These are phyloP conservation scores for Novumbra hubbsi DNA, from an alignment of 2,797 vertebrate genomes.

Conservation along the genomic window DNA sequence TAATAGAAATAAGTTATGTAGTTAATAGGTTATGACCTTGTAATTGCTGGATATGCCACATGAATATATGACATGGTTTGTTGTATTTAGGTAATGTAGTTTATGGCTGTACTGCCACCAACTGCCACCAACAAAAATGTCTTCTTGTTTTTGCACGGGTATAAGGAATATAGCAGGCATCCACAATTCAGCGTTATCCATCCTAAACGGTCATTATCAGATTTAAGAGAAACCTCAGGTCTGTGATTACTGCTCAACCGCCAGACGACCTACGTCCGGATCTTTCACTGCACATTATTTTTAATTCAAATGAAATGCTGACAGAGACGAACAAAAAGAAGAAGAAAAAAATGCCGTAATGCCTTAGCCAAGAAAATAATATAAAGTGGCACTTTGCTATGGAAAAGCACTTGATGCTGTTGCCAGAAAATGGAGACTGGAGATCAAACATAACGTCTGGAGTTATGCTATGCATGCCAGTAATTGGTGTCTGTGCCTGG, in stretches of 20 bases:
- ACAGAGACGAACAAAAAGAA: slow-evolving; percentile 49
- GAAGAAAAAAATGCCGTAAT: slow-evolving; percentile 17
- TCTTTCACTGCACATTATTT: slow-evolving; percentile 63
- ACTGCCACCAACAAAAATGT: slow-evolving; percentile 52
- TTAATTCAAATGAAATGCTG: slow-evolving; percentile 65
- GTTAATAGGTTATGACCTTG: slow-evolving; percentile 47
- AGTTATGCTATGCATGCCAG: slow-evolving; percentile 59
- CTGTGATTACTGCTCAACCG: slow-evolving; percentile 64
- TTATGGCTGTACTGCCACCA: slow-evolving; percentile 48
- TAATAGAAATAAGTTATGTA: slow-evolving; percentile 6
- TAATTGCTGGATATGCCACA: neutral
- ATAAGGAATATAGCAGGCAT: slow-evolving; percentile 36
- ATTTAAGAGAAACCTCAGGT: slow-evolving; percentile 66
- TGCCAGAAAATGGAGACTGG: slow-evolving; percentile 46
- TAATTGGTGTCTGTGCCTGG: slow-evolving; percentile 71
- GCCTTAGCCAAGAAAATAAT: slow-evolving; percentile 30
- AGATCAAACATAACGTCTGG: slow-evolving; percentile 67
- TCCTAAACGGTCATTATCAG: slow-evolving; percentile 66
- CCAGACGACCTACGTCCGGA: slow-evolving; percentile 59
- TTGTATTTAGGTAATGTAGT: slow-evolving; percentile 37
- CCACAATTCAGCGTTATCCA: slow-evolving; percentile 54
- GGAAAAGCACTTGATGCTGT: slow-evolving; percentile 52
- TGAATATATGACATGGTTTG: neutral
- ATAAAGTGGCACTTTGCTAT: slow-evolving; percentile 48
- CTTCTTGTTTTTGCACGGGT: slow-evolving; percentile 42